A percentile compares a stretch with the other conserved stretches of the same genome.
phyloP scores from a whole-genome alignment of 1,140 invertebrate species.

The Diploscapter pachys region DNA sequence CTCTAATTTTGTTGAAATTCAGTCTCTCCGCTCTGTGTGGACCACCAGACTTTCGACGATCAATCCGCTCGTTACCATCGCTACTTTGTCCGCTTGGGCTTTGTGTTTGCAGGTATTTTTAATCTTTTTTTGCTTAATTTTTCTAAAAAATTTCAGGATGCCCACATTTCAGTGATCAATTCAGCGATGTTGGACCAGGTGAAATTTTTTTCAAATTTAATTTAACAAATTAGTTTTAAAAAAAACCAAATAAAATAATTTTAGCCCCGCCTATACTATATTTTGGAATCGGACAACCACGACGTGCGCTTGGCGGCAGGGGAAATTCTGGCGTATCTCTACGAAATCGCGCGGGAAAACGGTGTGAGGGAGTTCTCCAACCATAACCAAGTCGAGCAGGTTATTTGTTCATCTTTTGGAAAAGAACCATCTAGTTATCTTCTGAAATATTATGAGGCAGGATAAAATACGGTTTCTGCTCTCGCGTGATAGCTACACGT shows the following conservation, averaged over 20 bases:
- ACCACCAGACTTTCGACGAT: constrained; percentile 1
- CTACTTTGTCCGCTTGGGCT: constrained; percentile 9
- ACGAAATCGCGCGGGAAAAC: constrained; percentile 73
- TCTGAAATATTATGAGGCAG: neutral
- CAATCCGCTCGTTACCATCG: neutral
- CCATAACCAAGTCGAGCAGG: constrained; percentile 59
- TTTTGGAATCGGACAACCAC: constrained; percentile 6
- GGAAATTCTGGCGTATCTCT: constrained; percentile 71
- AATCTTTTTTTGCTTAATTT: neutral
- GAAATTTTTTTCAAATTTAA: no score
- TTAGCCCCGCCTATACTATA: neutral
- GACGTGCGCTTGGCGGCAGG: constrained; percentile 19
- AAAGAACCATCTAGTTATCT: neutral
- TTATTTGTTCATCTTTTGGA: neutral
- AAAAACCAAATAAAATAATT: neutral
- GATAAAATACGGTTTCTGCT: neutral
- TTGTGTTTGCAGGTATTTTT: neutral
- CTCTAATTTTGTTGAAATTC: neutral
- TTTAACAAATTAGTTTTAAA: neutral
- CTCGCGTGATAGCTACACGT: neutral
- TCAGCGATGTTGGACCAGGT: no score
- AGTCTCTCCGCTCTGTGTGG: constrained; percentile 1
- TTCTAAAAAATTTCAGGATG: no score
- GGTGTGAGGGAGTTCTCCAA: constrained; percentile 57
- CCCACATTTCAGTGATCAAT: no score